Conservation (phyloP, 2,797 vertebrate genomes). For the Etheostoma nigrum region DNA sequence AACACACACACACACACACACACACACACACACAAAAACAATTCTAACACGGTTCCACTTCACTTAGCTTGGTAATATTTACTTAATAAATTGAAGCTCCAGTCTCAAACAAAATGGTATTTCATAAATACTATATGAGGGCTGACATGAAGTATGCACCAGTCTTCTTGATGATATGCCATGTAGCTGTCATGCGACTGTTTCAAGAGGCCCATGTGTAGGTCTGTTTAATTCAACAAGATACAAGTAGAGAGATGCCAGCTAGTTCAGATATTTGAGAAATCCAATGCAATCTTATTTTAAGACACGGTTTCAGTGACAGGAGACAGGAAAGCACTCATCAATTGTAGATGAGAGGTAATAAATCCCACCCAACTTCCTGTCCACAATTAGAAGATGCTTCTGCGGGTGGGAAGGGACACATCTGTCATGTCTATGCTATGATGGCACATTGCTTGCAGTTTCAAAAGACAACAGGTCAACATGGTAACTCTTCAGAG, state of each 20-base stretch:
- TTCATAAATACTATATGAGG: conserved; percentile 42
- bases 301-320: neutral
- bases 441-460: neutral
- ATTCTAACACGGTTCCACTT: conserved; percentile 29
- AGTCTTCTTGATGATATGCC: conserved; percentile 34
- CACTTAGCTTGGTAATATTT: conserved; percentile 33
- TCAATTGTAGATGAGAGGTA: conserved; percentile 10
- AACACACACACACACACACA: conserved; percentile 2
- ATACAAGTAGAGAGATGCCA: conserved; percentile 8
- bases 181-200: conserved; percentile 26
- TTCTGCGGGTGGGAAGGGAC: neutral
- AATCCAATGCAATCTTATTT: neutral
- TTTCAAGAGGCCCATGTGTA: neutral
- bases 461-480: neutral
- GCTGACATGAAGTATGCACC: conserved; percentile 6
- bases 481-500: neutral
- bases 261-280: conserved; percentile 1
- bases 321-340: conserved; percentile 4
- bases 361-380: neutral
- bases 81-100: conserved; percentile 37
- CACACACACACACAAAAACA: conserved; percentile 9
- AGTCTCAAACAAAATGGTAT: conserved; percentile 30
- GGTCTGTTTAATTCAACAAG: conserved; percentile 35
- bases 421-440: neutral
- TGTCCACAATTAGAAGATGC: conserved; percentile 17